Conservation (phyloP, 2,888 invertebrate species). For the Trichopoda pennipes region DNA sequence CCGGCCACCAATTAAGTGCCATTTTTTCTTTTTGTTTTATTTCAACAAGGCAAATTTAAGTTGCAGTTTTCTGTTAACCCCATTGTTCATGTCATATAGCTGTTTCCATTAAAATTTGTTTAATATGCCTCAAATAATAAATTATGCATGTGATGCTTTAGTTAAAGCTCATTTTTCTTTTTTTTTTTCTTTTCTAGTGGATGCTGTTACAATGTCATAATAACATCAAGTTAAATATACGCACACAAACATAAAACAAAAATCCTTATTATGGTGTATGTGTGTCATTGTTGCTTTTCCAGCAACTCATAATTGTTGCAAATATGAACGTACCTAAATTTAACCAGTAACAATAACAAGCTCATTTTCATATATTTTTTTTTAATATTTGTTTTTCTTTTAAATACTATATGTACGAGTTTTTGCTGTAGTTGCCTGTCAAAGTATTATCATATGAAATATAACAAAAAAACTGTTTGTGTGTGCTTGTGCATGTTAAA, state of each 20-base stretch:
- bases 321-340: slow-evolving; percentile 55
- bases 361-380: slow-evolving; percentile 22
- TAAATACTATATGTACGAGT: not conserved
- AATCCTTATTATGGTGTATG: slow-evolving; percentile 4
- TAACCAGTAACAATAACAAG: slow-evolving; percentile 31
- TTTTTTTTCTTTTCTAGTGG: not conserved
- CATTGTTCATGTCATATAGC: not conserved
- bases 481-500: slow-evolving; percentile 10
- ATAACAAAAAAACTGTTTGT: not conserved
- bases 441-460: slow-evolving; percentile 52
- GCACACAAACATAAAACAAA: slow-evolving; percentile 4
- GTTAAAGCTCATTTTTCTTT: slow-evolving; percentile 43
- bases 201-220: slow-evolving; percentile 39
- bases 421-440: slow-evolving; percentile 38
- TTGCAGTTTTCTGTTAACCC: not conserved
- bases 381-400: slow-evolving; percentile 6
- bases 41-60: slow-evolving; percentile 15
- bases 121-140: slow-evolving; percentile 59
- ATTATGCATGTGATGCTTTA: slow-evolving; percentile 63
- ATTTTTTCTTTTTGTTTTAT: not conserved
- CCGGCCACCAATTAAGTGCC: slow-evolving; percentile 31
- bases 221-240: slow-evolving; percentile 35
- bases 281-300: slow-evolving; percentile 14
- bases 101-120: slow-evolving; percentile 45
- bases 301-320: slow-evolving; percentile 57